A percentile compares a stretch with the other conserved stretches of the same genome.
Conservation (phyloP, 2,888 invertebrate species). For the Yponomeuta malinellus region DNA sequence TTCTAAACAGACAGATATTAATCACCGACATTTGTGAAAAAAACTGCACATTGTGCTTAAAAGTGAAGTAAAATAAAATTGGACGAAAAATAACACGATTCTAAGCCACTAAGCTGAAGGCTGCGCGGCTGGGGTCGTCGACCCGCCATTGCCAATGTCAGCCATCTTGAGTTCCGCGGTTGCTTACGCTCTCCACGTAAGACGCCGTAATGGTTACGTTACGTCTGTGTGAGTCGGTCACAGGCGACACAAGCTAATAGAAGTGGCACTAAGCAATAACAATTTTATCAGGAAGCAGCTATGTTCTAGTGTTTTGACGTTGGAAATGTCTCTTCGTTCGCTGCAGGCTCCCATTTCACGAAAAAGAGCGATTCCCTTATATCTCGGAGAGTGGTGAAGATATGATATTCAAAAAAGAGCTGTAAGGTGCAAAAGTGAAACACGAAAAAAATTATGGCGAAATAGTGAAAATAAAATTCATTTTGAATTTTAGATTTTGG, state of each 20-base stretch:
- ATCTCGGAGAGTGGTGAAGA: no score
- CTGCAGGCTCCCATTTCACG: no score
- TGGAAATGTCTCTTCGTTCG: no score
- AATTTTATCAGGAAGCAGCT: no score
- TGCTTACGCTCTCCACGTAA: constrained; percentile 75
- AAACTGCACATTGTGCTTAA: background rate
- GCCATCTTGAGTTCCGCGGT: constrained; percentile 75
- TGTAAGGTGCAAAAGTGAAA: no score
- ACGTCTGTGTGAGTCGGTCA: constrained; percentile 50
- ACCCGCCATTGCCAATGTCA: constrained; percentile 75
- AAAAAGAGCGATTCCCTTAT: no score
- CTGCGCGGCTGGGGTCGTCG: constrained; percentile 65
- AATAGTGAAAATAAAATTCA: no score
- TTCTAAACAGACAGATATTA: background rate
- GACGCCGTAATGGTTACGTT: constrained; percentile 64
- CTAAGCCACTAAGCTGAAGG: constrained; percentile 68
- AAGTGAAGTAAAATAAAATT: constrained; percentile 37
- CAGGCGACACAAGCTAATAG: background rate
- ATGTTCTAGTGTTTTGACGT: no score
- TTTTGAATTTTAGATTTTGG: no score
- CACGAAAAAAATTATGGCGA: no score
- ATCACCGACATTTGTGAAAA: background rate
- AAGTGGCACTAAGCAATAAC: background rate
- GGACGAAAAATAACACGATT: constrained; percentile 61
- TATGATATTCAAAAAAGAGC: no score